phyloP scores from a whole-genome alignment of 2,888 invertebrate genomes.

The Drosophila barbarae region DNA sequence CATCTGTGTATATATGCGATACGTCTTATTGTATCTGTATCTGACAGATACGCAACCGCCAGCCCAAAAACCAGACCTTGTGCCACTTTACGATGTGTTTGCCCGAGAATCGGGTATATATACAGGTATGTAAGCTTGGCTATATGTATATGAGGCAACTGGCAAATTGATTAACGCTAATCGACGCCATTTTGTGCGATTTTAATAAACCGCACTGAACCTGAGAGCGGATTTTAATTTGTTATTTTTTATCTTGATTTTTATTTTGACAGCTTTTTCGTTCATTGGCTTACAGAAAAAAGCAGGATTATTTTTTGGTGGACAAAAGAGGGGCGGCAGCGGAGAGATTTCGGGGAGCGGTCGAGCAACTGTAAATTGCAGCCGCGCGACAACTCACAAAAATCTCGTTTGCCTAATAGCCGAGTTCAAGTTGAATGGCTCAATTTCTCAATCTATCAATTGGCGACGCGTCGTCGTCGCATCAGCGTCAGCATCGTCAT shows the following conservation, averaged over 20 bases:
- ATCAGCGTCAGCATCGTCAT: conserved; percentile 46
- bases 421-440: conserved; percentile 77
- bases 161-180: conserved; percentile 72
- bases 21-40: conserved; percentile 50
- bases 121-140: neutral
- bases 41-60: conserved; percentile 53
- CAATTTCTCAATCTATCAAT: conserved; percentile 70
- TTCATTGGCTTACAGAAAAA: conserved; percentile 57
- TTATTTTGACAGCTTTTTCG: conserved; percentile 44
- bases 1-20: conserved; percentile 35
- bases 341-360: conserved; percentile 32
- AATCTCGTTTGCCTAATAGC: conserved; percentile 77
- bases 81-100: conserved; percentile 63
- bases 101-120: conserved; percentile 48
- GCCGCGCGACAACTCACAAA: conserved; percentile 40
- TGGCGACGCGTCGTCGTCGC: conserved; percentile 24
- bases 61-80: conserved; percentile 70
- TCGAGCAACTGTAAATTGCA: conserved; percentile 68
- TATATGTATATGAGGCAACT: conserved; percentile 23
- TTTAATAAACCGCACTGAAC: conserved; percentile 25
- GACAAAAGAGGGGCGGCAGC: neutral
- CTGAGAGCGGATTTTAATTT: conserved; percentile 19
- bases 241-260: conserved; percentile 20
- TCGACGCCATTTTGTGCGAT: conserved; percentile 68
- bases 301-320: conserved; percentile 19